Base-by-base conservation (phyloP, 2,113 vertebrate genomes). In the Pampusana beccarii region DNA sequence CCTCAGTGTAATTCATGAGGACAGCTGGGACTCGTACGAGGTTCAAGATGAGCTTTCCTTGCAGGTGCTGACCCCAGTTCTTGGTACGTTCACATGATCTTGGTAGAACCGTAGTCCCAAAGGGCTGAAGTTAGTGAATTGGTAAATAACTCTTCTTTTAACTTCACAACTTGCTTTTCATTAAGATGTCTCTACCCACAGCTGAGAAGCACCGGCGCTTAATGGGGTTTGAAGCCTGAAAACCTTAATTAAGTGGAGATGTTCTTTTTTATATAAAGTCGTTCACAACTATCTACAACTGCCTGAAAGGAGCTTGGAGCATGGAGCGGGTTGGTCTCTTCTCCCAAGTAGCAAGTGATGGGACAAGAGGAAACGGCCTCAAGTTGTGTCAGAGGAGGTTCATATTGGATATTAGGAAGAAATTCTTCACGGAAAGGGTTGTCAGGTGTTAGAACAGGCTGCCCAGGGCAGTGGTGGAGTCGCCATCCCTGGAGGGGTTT, bases 41-140 rank as follows among this genome's bases (percentile, higher is more conserved):
- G 31, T 66, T 48, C 12, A 21, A n/a, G 79, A 15, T 48, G 38
- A 72, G 6, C 12, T 46, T n/a, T 24, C 9, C 60, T 44, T 60
- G 56, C 21, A 23, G 28, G 71, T 1, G 1, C 33, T 78, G 40
- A 29, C 53, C 26, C 3, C 1, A 3, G 65, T 81, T 74, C 78
- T 66, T 40, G 24, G 11, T 60, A 24, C 54, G 50, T n/a, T 72
- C 42, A 24, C 8, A 1, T 29, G 62, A 42, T 80, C 54, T 75
- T 0, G 0, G 21, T 42, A 31, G 42, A 36, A 8, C 19, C 40
- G 58, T 29, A 3, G 3, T 80, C 50, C 25, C 58, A n/a, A 57
- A 48, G 34, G 74, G 29, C 85, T 88, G 38, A 90, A 75, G 61
- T 61, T 48, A 53, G 11, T 53, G 74, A 74, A 64, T 48, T 64